Percentiles rank a stretch among this genome's conserved stretches.
Evolutionary conservation across 2,888 invertebrate genomes (phyloP).

Genomic region (Caprella mutica): DNA sequence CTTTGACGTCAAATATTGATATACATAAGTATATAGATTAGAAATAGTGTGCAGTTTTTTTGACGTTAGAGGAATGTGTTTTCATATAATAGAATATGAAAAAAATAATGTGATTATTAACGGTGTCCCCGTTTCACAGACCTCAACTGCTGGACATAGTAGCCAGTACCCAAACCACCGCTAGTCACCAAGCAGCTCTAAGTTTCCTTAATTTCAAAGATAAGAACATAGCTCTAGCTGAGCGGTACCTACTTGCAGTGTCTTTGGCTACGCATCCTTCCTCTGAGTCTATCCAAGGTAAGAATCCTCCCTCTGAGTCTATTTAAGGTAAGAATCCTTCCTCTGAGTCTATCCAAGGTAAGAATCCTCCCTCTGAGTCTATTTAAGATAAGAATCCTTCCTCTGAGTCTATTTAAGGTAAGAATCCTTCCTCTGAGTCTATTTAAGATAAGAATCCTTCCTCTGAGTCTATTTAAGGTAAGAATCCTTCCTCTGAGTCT

Average conservation of each 20-base stretch:
- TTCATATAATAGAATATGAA: constrained; percentile 40
- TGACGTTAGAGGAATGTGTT: too few species aligned
- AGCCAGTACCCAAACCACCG: constrained; percentile 57
- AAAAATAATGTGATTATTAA: neutral
- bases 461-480: constrained; percentile 44
- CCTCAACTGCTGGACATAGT: constrained; percentile 57
- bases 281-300: constrained; percentile 44
- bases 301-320: too few species aligned
- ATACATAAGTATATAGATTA: too few species aligned
- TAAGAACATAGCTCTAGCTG: constrained; percentile 48
- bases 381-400: constrained; percentile 54
- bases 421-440: too few species aligned
- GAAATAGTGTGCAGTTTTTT: too few species aligned
- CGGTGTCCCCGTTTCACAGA: constrained; percentile 38
- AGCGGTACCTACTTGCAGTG: constrained; percentile 62
- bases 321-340: constrained; percentile 54
- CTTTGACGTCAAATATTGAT: too few species aligned
- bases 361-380: too few species aligned
- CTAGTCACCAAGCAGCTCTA: constrained; percentile 57
- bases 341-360: constrained; percentile 44
- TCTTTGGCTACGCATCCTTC: constrained; percentile 57
- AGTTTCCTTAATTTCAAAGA: constrained; percentile 51
- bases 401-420: constrained; percentile 44
- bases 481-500: too few species aligned
- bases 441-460: constrained; percentile 54